phyloP scores from a whole-genome alignment of 2,113 vertebrate genomes.

The Sturnus vulgaris region DNA sequence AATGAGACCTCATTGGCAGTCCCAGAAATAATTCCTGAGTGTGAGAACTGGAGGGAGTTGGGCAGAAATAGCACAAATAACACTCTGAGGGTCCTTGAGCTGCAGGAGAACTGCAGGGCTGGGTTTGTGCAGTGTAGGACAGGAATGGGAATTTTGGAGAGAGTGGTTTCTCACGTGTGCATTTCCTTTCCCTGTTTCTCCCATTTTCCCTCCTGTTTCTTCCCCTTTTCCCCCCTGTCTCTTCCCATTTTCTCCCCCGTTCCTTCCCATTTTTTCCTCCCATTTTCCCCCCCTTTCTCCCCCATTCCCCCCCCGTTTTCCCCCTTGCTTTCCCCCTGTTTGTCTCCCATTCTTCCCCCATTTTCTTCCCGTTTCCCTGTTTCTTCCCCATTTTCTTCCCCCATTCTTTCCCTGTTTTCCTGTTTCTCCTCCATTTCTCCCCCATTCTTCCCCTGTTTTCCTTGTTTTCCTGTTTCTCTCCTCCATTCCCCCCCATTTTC shows the following conservation, averaged over 20 bases:
- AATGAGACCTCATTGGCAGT: not conserved
- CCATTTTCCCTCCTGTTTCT: too few species aligned
- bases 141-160: accelerated
- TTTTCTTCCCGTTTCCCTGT: accelerated
- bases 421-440: accelerated
- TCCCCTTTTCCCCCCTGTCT: too few species aligned
- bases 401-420: not conserved
- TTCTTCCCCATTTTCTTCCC: too few species aligned
- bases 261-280: accelerated
- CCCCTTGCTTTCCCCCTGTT: accelerated
- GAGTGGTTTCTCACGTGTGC: not conserved
- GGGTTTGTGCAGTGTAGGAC: not conserved
- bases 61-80: not conserved
- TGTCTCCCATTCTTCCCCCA: not conserved
- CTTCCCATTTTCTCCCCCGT: accelerated
- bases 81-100: not conserved
- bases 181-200: not conserved
- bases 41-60: not conserved
- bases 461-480: accelerated
- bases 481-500: too few species aligned
- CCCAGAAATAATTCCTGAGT: not conserved
- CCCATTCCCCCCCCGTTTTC: accelerated
- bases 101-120: not conserved
- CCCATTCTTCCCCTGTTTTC: too few species aligned
- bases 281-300: too few species aligned